phyloP scores from a whole-genome alignment of 1,140 invertebrate species.

The Ruditapes philippinarum region DNA sequence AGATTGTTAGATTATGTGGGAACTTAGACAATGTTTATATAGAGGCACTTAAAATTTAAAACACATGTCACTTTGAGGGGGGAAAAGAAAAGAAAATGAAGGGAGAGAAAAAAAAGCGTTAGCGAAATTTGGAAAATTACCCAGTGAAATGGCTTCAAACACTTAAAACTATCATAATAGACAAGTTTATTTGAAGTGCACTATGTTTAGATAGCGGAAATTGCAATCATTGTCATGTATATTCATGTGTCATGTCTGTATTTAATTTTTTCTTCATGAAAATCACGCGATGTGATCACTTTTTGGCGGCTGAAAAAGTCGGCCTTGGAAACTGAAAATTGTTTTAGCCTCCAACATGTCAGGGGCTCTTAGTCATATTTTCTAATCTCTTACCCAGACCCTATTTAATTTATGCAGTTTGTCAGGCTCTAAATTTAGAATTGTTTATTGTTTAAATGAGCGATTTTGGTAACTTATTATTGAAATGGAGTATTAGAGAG shows the following conservation, averaged over 20 bases:
- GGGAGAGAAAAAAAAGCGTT: constrained; percentile 24
- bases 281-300: background rate
- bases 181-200: constrained; percentile 35
- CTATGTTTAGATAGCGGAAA: background rate
- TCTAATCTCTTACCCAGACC: too few species aligned
- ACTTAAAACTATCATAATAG: background rate
- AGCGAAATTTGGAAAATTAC: constrained; percentile 21
- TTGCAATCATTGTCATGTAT: background rate
- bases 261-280: background rate
- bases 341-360: too few species aligned
- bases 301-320: background rate
- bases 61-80: constrained; percentile 53
- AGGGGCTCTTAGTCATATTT: too few species aligned
- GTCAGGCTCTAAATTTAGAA: too few species aligned
- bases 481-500: too few species aligned
- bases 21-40: constrained; percentile 22
- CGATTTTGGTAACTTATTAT: too few species aligned
- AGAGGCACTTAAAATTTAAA: constrained; percentile 25
- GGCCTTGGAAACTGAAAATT: constrained; percentile 11
- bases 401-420: too few species aligned
- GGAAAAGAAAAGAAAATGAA: too few species aligned
- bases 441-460: too few species aligned
- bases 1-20: constrained; percentile 45
- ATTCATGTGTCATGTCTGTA: background rate
- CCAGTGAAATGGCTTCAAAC: background rate